Evolutionary conservation across 2,888 invertebrate species (phyloP).

Genomic region (Trilocha varians): DNA sequence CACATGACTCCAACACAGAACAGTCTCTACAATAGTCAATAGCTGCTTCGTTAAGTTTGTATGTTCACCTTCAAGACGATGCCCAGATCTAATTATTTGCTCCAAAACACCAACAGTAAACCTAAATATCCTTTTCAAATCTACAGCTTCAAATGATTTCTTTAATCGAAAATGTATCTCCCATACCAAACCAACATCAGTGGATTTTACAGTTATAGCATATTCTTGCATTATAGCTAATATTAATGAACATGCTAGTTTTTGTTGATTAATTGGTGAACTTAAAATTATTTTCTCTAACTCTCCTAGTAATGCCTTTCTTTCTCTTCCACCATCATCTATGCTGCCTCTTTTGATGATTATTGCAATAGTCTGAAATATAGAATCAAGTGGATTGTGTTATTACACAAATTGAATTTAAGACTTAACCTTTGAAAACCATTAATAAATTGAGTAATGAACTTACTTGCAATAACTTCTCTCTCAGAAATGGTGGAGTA

Average conservation of each 20-base stretch:
- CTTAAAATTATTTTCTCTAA: constrained; percentile 85
- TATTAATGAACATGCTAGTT: constrained; percentile 88
- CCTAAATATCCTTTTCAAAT: constrained; percentile 84
- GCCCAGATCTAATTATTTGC: constrained; percentile 56
- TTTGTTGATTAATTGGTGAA: constrained; percentile 84
- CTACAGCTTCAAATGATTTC: constrained; percentile 85
- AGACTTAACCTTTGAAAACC: not conserved
- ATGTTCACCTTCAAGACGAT: constrained; percentile 63
- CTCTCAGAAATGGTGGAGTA: constrained; percentile 83
- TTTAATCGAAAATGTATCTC: constrained; percentile 89
- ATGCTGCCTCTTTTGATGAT: constrained; percentile 89
- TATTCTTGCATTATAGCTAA: constrained; percentile 90
- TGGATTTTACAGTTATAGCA: constrained; percentile 86
- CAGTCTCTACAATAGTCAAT: constrained; percentile 83
- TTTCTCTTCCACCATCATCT: constrained; percentile 79
- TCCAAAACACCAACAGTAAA: constrained; percentile 61
- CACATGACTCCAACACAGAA: constrained; percentile 88
- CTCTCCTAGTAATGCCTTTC: constrained; percentile 79
- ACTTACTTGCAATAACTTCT: constrained; percentile 78
- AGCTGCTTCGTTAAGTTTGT: constrained; percentile 77
- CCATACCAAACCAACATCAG: constrained; percentile 91
- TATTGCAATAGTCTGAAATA: constrained; percentile 82
- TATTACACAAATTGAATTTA: not conserved
- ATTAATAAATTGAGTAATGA: not conserved
- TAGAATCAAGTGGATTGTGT: too few relatives aligned